Percentiles rank a stretch among this genome's conserved stretches.
Conservation (phyloP, 2,113 vertebrate genomes). For the Nyctereutes procyonoides region DNA sequence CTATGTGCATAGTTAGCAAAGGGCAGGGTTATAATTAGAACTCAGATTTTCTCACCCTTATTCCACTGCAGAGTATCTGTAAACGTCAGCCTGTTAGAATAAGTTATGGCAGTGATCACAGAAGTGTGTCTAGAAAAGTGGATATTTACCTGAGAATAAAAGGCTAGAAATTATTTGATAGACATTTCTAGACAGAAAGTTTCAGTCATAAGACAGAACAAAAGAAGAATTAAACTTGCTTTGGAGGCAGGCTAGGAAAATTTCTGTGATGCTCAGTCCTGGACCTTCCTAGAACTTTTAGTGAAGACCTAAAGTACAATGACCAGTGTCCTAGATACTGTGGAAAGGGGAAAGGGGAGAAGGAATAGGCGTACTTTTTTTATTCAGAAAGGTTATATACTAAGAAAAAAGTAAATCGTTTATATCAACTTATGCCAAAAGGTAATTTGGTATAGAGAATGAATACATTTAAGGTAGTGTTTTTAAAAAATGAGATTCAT, state of each 20-base stretch:
- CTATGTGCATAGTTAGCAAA: background rate
- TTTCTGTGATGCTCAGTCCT: background rate
- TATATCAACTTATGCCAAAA: background rate
- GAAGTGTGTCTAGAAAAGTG: background rate
- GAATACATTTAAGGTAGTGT: background rate
- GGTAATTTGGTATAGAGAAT: background rate
- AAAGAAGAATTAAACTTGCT: background rate
- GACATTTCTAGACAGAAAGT: conserved; percentile 3
- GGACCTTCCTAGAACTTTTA: background rate
- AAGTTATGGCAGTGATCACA: background rate
- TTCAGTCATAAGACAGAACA: background rate
- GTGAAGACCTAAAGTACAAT: background rate
- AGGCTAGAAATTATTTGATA: conserved; percentile 7
- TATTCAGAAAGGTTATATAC: background rate
- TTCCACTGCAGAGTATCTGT: background rate
- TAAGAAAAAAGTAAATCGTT: background rate
- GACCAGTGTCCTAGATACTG: background rate
- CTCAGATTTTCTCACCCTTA: background rate
- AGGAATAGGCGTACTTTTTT: conserved; percentile 12
- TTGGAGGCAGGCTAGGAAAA: background rate
- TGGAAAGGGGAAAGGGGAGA: background rate
- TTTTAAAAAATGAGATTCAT: conserved; percentile 44
- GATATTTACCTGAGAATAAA: conserved; percentile 35
- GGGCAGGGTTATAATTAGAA: background rate
- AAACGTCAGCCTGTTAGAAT: background rate